A percentile compares a stretch with the other conserved stretches of the same genome.
These are phyloP conservation scores for Coelopa pilipes DNA, from an alignment of 2,888 invertebrate species.

Conservation along the genomic window DNA sequence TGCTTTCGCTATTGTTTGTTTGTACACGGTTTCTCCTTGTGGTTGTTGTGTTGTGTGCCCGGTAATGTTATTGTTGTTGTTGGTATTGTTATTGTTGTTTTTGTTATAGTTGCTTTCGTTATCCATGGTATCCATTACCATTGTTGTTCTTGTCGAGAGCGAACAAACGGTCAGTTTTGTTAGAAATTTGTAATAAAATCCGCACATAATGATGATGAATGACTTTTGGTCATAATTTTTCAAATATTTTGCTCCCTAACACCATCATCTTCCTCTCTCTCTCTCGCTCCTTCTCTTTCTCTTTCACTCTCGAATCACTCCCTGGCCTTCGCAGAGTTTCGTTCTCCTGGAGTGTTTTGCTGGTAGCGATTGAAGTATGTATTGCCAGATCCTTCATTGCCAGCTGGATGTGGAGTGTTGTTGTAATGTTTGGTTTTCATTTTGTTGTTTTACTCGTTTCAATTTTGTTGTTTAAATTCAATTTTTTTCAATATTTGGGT, in stretches of 20 bases:
- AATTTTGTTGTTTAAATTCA: background rate
- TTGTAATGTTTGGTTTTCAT: too few species aligned
- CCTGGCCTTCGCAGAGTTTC: background rate
- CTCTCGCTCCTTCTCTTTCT: background rate
- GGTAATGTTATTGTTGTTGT: too few species aligned
- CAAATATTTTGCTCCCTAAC: background rate
- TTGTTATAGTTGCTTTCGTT: too few species aligned
- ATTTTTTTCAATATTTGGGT: background rate
- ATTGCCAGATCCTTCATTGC: too few species aligned
- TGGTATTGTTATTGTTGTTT: background rate
- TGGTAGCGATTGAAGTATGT: too few species aligned
- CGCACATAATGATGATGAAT: slow-evolving; percentile 3
- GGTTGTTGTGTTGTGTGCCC: too few species aligned
- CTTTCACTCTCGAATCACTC: background rate
- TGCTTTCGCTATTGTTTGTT: too few species aligned
- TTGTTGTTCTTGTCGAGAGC: background rate
- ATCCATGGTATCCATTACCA: too few species aligned
- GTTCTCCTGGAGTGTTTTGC: background rate
- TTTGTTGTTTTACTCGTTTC: background rate
- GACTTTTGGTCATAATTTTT: background rate
- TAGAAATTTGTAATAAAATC: background rate
- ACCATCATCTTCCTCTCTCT: background rate
- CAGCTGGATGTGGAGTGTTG: too few species aligned
- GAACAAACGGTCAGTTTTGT: background rate
- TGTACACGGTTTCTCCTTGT: too few species aligned